Evolutionary conservation across 2,888 invertebrate genomes (phyloP).

Genomic region (Drosophila maculinotata): DNA sequence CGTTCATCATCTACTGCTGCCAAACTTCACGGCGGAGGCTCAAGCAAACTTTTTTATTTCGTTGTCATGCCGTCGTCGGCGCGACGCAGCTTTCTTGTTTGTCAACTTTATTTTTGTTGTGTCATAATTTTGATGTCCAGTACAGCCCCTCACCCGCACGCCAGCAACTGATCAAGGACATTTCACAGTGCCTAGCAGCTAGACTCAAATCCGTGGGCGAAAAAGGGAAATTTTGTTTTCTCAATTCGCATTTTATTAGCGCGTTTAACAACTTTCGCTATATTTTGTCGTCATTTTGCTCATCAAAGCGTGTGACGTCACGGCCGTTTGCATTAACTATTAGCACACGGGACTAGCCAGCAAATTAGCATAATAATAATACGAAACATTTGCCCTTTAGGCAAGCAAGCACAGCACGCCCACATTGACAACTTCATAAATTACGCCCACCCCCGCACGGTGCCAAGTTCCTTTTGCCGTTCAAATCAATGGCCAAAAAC

Average conservation of each 20-base stretch:
- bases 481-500: conserved; percentile 66
- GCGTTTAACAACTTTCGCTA: conserved; percentile 51
- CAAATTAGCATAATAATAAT: conserved; percentile 65
- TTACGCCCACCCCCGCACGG: conserved; percentile 52
- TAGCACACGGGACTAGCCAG: conserved; percentile 36
- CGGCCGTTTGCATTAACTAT: conserved; percentile 28
- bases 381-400: conserved; percentile 32
- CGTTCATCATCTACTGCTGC: conserved; percentile 44
- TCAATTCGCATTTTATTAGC: conserved; percentile 21
- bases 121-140: conserved; percentile 45
- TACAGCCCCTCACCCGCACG: not conserved
- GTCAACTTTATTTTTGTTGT: conserved; percentile 59
- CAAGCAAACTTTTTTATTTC: conserved; percentile 53
- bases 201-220: conserved; percentile 18
- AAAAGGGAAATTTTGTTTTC: conserved; percentile 11
- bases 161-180: conserved; percentile 24
- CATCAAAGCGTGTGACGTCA: conserved; percentile 60
- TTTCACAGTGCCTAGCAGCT: not conserved
- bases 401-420: conserved; percentile 5
- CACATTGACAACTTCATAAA: conserved; percentile 55
- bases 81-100: conserved; percentile 41
- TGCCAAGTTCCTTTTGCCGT: conserved; percentile 38
- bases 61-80: too few species aligned
- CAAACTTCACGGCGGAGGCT: conserved; percentile 34
- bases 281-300: conserved; percentile 40